Evolutionary conservation across 2,888 invertebrate genomes (phyloP), one percentile per base, ranked within the genome.

Genomic region (Tinea pellionella): DNA sequence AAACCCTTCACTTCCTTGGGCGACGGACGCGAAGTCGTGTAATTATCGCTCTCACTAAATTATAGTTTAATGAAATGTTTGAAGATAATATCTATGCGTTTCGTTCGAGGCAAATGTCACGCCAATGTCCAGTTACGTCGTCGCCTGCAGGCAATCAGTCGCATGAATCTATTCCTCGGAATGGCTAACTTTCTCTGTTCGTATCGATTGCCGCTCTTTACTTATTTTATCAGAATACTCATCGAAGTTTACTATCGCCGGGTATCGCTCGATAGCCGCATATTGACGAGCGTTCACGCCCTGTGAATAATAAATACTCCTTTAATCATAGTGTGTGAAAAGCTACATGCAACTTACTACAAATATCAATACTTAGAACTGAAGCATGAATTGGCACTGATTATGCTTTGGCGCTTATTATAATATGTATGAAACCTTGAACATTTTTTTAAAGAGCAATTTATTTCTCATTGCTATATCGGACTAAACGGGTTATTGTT

Each of bases 121-220:
- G 24, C 16, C 47, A 18, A 47, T 47, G 47, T 47, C 47, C 47
- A 47, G 15, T 24, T 24, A 37, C 37, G 9, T 37, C n/a, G 47
- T 47, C 15, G 47, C 18, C 13, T 12, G 47, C 47, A 15, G 18
- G 55, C 32, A 57, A 57, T 57, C 57, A 32, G 32, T 57, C 15
- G 32, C 57, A 30, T 57, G 57, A 57, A 57, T 57, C 57, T 32
- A 57, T 57, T 57, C 13, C 57, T 29, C 30, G 57, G 15, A 32
- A 57, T 57, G 57, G 15, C 19, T 6, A 32, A 57, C 57, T 57
- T 57, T 57, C 57, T 57, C 57, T 32, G 29, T 55, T 24, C 55
- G 24, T 55, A 55, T 55, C 55, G 55, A 57, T 57, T 15, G 9
- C 15, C n/a, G 32, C 53, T 19, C 53, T 53, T 24, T 53, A 32